A percentile compares a stretch with the other conserved stretches of the same genome.
phyloP scores from a whole-genome alignment of 2,888 invertebrate genomes.

The Coleophora deauratella region DNA sequence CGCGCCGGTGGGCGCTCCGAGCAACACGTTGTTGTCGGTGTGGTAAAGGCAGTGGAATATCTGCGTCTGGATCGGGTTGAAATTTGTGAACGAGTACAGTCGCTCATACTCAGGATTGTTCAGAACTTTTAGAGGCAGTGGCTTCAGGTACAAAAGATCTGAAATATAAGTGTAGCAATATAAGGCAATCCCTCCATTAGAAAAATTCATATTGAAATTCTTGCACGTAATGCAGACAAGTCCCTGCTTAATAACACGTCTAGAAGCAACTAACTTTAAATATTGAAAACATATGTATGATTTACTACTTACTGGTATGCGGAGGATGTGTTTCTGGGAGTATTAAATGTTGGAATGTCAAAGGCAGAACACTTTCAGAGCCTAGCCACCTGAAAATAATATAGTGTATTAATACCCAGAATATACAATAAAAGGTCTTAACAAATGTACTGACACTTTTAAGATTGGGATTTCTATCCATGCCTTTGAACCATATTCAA shows the following conservation, averaged over 20 bases:
- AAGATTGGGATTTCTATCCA: too few relatives aligned
- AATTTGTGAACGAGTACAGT: constrained; percentile 93
- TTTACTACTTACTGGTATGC: constrained; percentile 79
- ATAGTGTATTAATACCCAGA: too few relatives aligned
- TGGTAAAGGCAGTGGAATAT: constrained; percentile 97
- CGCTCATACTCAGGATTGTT: constrained; percentile 84
- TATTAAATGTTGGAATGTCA: constrained; percentile 89
- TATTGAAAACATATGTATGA: too few relatives aligned
- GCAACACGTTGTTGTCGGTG: constrained; percentile 92
- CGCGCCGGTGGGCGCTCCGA: constrained; percentile 97
- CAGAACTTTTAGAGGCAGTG: constrained; percentile 88
- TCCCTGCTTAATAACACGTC: too few relatives aligned
- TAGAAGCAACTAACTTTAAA: too few relatives aligned
- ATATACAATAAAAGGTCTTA: too few relatives aligned
- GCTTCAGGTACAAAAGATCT: constrained; percentile 93
- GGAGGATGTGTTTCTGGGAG: constrained; percentile 94
- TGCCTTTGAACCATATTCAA: too few relatives aligned
- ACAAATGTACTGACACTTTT: too few relatives aligned
- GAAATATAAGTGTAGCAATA: too few relatives aligned
- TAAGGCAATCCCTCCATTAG: too few relatives aligned
- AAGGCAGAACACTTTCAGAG: constrained; percentile 72
- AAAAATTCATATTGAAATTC: too few relatives aligned
- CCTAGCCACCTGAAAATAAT: constrained; percentile 74
- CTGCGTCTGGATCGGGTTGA: constrained; percentile 99
- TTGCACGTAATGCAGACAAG: too few relatives aligned